Conservation (phyloP, 2,113 vertebrate genomes). For the Eurypyga helias region DNA sequence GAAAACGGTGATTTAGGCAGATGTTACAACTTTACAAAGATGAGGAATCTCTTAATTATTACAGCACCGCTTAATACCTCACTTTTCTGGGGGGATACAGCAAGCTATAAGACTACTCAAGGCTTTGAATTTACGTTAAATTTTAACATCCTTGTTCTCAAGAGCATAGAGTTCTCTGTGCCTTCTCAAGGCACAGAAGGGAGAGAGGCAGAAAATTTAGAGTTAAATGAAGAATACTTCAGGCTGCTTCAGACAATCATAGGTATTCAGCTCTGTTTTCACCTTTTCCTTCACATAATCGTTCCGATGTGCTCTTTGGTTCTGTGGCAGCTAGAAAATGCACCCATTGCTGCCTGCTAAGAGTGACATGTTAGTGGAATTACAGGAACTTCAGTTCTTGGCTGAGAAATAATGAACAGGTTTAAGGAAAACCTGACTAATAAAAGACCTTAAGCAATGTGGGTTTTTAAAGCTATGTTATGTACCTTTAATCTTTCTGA, state of each 20-base stretch:
- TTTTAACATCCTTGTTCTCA: neutral
- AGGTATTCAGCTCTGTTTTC: neutral
- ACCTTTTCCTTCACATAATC: neutral
- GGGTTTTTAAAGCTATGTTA: conserved; percentile 30
- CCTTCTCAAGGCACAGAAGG: neutral
- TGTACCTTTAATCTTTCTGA: conserved; percentile 39
- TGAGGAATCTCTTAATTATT: neutral
- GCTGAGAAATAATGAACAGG: conserved; percentile 7
- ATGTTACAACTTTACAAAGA: neutral
- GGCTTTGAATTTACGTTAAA: neutral
- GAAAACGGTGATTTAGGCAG: neutral
- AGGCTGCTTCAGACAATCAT: neutral
- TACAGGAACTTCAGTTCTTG: conserved; percentile 3
- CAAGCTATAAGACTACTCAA: neutral
- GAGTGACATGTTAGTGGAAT: conserved; percentile 29
- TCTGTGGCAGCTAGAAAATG: neutral
- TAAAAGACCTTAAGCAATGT: conserved; percentile 51
- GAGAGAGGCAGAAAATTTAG: neutral
- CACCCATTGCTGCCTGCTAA: neutral
- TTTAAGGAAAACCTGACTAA: conserved; percentile 59
- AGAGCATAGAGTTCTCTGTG: neutral
- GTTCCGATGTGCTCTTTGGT: neutral
- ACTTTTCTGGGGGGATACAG: neutral
- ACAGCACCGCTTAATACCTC: neutral
- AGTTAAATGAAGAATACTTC: neutral